A percentile compares a stretch with the other conserved stretches of the same genome.
Conservation (phyloP, 2,113 vertebrate genomes). For the Pica pica region DNA sequence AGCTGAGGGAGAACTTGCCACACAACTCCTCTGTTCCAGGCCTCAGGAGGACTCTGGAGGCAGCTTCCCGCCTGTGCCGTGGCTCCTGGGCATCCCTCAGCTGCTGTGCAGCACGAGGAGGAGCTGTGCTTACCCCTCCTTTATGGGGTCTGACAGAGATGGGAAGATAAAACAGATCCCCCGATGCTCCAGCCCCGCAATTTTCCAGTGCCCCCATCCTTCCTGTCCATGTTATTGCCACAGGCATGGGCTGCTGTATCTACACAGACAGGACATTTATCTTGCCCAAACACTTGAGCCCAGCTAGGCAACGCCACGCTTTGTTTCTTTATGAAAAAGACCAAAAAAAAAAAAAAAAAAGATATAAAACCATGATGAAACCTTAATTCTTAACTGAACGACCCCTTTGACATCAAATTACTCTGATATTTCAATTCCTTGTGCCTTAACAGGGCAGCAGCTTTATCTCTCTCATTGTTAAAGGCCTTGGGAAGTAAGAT, state of each 20-base stretch:
- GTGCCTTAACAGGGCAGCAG: background rate
- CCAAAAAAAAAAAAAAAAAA: background rate
- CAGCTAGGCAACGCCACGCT: background rate
- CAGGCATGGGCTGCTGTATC: background rate
- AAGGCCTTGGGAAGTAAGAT: slow-evolving; percentile 12
- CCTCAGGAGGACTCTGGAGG: background rate
- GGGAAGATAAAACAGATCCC: background rate
- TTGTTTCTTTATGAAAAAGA: slow-evolving; percentile 1
- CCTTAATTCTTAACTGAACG: background rate
- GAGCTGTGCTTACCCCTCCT: background rate
- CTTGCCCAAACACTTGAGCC: background rate
- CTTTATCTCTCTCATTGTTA: background rate
- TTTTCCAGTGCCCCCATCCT: background rate
- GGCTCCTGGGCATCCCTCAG: background rate
- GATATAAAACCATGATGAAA: background rate
- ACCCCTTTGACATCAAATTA: background rate
- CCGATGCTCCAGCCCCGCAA: background rate
- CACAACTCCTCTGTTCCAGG: background rate
- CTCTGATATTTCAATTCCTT: slow-evolving; percentile 2
- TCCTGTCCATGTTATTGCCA: background rate
- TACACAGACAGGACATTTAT: background rate
- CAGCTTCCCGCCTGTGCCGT: background rate
- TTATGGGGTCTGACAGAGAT: background rate
- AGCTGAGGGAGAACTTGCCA: background rate
- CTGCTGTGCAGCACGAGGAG: background rate